Evolutionary conservation across 2,888 invertebrate species (phyloP).

Genomic region (Bimastos eiseni): DNA sequence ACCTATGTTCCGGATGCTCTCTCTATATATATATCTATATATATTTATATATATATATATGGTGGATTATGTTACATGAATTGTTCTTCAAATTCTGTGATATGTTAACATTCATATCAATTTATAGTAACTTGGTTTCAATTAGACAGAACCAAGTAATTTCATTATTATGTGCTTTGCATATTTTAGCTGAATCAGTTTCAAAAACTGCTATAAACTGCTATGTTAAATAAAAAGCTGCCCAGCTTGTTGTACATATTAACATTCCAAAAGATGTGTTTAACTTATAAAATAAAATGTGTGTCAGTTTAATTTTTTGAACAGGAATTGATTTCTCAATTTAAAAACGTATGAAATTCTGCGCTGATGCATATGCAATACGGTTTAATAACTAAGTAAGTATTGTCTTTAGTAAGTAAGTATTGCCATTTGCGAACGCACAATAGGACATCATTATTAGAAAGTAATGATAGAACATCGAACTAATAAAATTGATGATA

Average conservation of each 20-base stretch:
- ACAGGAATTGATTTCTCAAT: neutral
- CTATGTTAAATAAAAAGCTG: neutral
- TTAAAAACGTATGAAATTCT: neutral
- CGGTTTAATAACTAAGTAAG: no score
- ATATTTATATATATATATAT: neutral
- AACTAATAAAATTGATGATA: no score
- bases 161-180: neutral
- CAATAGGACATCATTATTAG: no score
- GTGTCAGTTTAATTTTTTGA: neutral
- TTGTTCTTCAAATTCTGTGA: neutral
- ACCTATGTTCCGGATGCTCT: neutral
- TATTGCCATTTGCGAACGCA: no score
- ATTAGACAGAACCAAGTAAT: neutral
- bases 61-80: neutral
- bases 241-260: neutral
- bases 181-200: neutral
- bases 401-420: no score
- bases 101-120: neutral
- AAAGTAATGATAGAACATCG: no score
- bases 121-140: neutral
- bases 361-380: neutral
- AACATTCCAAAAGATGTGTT: neutral
- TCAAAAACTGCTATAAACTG: neutral
- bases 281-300: neutral
- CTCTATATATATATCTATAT: neutral